phyloP scores from a whole-genome alignment of 23 tunicate genomes.

The Aplidium turbinatum region DNA sequence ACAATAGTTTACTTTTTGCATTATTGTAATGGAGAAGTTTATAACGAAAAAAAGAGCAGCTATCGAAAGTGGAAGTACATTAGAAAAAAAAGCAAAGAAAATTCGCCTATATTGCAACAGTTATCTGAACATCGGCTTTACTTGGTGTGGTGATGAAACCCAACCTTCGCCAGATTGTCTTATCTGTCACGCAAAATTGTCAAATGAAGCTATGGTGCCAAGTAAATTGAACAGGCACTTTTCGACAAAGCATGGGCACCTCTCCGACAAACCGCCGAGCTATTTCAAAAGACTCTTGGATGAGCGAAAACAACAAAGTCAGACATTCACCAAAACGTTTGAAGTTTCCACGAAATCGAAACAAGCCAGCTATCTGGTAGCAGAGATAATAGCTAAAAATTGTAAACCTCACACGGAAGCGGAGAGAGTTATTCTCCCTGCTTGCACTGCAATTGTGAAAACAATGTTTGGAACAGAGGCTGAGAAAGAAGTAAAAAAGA shows the following conservation, averaged over 20 bases:
- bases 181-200: no score
- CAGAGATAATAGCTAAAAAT: constrained; percentile 37
- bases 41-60: no score
- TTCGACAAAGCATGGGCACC: constrained; percentile 16
- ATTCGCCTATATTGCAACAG: no score
- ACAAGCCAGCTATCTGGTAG: constrained; percentile 27
- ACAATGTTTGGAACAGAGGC: constrained; percentile 24
- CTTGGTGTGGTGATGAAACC: no score
- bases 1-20: no score
- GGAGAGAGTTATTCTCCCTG: constrained; percentile 24
- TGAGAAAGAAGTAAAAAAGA: constrained; percentile 21
- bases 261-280: constrained; percentile 22
- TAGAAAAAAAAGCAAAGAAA: no score
- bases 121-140: no score
- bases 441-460: constrained; percentile 28
- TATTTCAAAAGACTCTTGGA: constrained; percentile 32
- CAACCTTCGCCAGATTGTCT: no score
- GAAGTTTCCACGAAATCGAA: constrained; percentile 12
- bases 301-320: constrained; percentile 21
- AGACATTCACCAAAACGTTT: constrained; percentile 24
- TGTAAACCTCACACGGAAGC: constrained; percentile 30
- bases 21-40: no score
- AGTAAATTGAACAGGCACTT: no score
- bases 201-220: no score
- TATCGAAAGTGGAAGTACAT: no score